phyloP scores from a whole-genome alignment of 2,113 vertebrate species.

The Lutjanus erythropterus region DNA sequence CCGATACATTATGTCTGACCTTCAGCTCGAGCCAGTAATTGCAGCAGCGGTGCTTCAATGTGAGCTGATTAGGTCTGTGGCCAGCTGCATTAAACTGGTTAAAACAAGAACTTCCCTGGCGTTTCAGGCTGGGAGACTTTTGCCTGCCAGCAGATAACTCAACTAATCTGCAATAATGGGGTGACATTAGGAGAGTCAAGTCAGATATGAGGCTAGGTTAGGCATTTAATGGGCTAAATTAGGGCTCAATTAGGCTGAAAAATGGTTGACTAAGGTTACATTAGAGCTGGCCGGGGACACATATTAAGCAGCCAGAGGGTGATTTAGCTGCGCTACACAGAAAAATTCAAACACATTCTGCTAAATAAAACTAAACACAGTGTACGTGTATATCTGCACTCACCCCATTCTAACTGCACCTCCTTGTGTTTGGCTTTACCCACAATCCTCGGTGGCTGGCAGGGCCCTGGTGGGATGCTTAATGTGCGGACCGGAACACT shows the following conservation, averaged over 20 bases:
- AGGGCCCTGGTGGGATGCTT: constrained; percentile 91
- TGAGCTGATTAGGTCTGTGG: constrained; percentile 52
- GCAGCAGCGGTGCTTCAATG: constrained; percentile 41
- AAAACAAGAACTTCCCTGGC: constrained; percentile 53
- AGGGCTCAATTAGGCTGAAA: constrained; percentile 62
- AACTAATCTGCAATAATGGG: constrained; percentile 65
- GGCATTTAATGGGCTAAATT: constrained; percentile 66
- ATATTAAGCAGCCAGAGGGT: constrained; percentile 39
- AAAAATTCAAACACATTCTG: background rate
- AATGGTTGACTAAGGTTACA: constrained; percentile 44
- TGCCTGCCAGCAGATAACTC: constrained; percentile 65
- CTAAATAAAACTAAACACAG: constrained; percentile 31
- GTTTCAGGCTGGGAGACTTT: constrained; percentile 37
- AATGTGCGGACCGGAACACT: constrained; percentile 92
- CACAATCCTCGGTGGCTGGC: constrained; percentile 89
- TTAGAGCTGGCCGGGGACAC: constrained; percentile 44
- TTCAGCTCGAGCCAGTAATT: constrained; percentile 58
- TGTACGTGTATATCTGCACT: constrained; percentile 56
- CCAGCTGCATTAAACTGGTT: constrained; percentile 51
- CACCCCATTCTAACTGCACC: constrained; percentile 96
- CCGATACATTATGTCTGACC: constrained; percentile 54
- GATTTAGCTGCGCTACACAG: constrained; percentile 31
- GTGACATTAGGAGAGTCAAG: constrained; percentile 55
- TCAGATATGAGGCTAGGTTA: constrained; percentile 52
- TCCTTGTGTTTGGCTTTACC: constrained; percentile 97